These are phyloP conservation scores for Clusia tigrina DNA, from an alignment of 2,888 invertebrate genomes.

Conservation along the genomic window DNA sequence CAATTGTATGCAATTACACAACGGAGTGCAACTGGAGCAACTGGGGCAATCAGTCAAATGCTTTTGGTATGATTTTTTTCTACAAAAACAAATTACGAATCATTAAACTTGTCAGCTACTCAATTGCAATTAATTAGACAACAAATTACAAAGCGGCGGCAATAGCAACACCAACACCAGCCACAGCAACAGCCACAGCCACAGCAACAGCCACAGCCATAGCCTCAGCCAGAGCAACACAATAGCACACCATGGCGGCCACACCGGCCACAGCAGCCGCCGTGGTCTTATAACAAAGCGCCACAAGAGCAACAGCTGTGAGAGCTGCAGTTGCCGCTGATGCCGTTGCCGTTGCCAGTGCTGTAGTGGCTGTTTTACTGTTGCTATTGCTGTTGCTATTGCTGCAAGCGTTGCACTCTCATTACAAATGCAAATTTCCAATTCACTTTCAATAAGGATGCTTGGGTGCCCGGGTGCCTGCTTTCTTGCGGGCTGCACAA, in stretches of 20 bases:
- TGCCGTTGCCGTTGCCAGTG: neutral
- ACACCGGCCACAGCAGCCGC: neutral
- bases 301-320: constrained; percentile 11
- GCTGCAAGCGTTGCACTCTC: neutral
- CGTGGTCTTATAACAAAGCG: no score
- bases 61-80: constrained; percentile 30
- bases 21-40: no score
- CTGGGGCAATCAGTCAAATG: no score
- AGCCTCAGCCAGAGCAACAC: no score
- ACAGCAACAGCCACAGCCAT: neutral
- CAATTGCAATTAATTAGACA: constrained; percentile 57
- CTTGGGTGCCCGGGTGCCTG: no score
- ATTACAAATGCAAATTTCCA: constrained; percentile 1
- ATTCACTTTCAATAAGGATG: constrained; percentile 10
- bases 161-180: constrained; percentile 36
- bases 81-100: constrained; percentile 58
- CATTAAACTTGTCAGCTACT: constrained; percentile 58
- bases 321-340: no score
- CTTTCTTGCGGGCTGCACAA: no score
- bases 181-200: constrained; percentile 32
- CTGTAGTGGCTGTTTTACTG: no score
- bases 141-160: constrained; percentile 57
- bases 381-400: neutral
- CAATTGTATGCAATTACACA: neutral
- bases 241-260: no score